Percentiles rank a stretch among this genome's conserved stretches.
Evolutionary conservation across 2,888 invertebrate species (phyloP).

Genomic region (Lepidocyrtoides sp.): DNA sequence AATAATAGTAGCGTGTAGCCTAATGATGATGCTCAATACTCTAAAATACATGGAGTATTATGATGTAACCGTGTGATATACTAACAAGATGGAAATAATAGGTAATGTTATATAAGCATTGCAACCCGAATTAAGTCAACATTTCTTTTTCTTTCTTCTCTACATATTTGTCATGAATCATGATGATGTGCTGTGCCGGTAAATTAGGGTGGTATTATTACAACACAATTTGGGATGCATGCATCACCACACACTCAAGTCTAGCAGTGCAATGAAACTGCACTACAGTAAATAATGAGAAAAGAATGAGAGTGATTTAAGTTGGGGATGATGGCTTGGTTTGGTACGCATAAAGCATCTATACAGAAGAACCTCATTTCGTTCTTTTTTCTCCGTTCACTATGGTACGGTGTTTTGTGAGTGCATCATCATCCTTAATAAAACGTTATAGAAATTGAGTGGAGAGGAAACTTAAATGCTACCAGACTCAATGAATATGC

Average conservation of each 20-base stretch:
- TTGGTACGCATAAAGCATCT: slow-evolving; percentile 23
- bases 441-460: not conserved
- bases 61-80: too few relatives aligned
- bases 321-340: slow-evolving; percentile 28
- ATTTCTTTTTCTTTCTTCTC: not conserved
- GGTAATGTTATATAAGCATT: not conserved
- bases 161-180: slow-evolving; percentile 7
- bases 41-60: too few relatives aligned
- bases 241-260: not conserved
- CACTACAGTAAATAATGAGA: slow-evolving; percentile 26
- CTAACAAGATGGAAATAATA: not conserved
- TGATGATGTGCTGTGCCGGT: slow-evolving; percentile 23
- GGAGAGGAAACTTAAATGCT: not conserved
- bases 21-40: not conserved
- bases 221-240: slow-evolving; percentile 47
- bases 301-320: slow-evolving; percentile 37
- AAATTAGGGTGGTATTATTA: slow-evolving; percentile 58
- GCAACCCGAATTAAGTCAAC: not conserved
- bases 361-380: not conserved
- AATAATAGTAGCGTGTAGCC: not conserved
- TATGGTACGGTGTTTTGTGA: not conserved
- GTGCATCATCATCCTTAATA: slow-evolving; percentile 46
- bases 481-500: not conserved
- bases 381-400: not conserved
- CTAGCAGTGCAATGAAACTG: not conserved